A percentile compares a stretch with the other conserved stretches of the same genome.
Conservation (phyloP, 1,140 invertebrate species). For the Euura lappo region DNA sequence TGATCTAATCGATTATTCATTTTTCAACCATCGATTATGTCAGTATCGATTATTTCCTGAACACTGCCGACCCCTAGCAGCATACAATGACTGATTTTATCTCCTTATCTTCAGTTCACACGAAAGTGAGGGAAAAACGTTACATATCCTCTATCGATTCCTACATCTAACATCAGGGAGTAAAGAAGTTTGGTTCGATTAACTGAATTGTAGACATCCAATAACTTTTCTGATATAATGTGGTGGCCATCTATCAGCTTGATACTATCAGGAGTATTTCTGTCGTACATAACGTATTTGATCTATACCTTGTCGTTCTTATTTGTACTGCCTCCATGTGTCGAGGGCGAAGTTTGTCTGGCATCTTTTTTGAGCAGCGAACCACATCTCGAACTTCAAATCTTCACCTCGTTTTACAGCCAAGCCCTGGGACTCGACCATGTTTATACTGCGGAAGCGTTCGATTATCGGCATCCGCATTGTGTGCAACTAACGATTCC, state of each 20-base stretch:
- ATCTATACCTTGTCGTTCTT: constrained; percentile 76
- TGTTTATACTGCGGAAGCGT: constrained; percentile 48
- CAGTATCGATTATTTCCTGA: too few species aligned
- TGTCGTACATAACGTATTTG: constrained; percentile 74
- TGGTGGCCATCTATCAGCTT: constrained; percentile 58
- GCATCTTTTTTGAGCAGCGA: constrained; percentile 63
- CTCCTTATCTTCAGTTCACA: too few species aligned
- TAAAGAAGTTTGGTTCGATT: too few species aligned
- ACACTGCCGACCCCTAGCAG: too few species aligned
- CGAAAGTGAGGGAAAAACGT: too few species aligned
- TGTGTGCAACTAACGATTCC: constrained; percentile 64
- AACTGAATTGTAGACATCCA: too few species aligned
- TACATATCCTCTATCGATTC: too few species aligned
- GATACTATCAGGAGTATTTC: constrained; percentile 68
- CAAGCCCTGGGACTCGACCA: constrained; percentile 55
- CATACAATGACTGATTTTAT: too few species aligned
- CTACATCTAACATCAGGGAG: too few species aligned
- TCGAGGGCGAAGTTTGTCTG: constrained; percentile 64
- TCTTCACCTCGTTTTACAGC: constrained; percentile 64
- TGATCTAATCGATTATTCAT: too few species aligned
- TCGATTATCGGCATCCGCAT: constrained; percentile 61
- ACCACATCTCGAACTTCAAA: constrained; percentile 64
- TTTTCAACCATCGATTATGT: too few species aligned
- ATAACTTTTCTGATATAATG: constrained; percentile 29
- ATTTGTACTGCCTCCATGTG: constrained; percentile 74